Evolutionary conservation across 2,888 invertebrate species (phyloP).

Genomic region (Ptycholaimellus sp.): DNA sequence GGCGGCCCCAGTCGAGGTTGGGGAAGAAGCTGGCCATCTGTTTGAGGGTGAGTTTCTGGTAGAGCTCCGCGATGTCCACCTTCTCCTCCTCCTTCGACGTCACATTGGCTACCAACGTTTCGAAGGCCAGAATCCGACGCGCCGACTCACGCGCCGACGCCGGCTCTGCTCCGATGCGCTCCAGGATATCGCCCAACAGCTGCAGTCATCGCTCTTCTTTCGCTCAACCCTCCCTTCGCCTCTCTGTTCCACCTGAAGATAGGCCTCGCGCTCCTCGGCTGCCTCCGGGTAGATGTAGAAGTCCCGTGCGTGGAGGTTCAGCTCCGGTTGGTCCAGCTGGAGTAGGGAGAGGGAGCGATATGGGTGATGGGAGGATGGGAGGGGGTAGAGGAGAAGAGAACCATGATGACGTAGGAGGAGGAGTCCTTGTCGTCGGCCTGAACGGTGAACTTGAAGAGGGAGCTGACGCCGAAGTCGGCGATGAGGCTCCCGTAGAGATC

Average conservation of each 20-base stretch:
- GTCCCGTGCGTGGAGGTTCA: constrained; percentile 55
- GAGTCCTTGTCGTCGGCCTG: constrained; percentile 78
- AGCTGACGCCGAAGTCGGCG: constrained; percentile 20
- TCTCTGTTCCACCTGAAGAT: no score
- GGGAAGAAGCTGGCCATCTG: constrained; percentile 32
- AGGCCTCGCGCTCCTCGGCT: constrained; percentile 45
- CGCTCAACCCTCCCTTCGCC: no score
- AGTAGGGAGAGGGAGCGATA: constrained; percentile 11
- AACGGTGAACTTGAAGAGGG: constrained; percentile 33
- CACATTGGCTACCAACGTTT: constrained; percentile 51
- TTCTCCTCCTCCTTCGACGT: no score
- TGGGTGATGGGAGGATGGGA: not conserved
- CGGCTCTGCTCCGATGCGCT: no score
- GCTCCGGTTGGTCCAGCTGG: constrained; percentile 62
- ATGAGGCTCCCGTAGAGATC: constrained; percentile 17
- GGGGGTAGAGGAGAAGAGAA: not conserved
- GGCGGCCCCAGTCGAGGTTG: constrained; percentile 21
- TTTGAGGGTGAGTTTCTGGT: constrained; percentile 46
- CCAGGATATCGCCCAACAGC: no score
- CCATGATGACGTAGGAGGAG: not conserved
- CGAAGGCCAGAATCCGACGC: constrained; percentile 48
- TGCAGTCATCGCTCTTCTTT: no score
- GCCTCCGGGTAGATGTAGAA: constrained; percentile 55
- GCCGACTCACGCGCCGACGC: constrained; percentile 45
- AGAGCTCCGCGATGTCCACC: constrained; percentile 58